Conservation (phyloP, 2,888 invertebrate genomes). For the Apeira syringaria region DNA sequence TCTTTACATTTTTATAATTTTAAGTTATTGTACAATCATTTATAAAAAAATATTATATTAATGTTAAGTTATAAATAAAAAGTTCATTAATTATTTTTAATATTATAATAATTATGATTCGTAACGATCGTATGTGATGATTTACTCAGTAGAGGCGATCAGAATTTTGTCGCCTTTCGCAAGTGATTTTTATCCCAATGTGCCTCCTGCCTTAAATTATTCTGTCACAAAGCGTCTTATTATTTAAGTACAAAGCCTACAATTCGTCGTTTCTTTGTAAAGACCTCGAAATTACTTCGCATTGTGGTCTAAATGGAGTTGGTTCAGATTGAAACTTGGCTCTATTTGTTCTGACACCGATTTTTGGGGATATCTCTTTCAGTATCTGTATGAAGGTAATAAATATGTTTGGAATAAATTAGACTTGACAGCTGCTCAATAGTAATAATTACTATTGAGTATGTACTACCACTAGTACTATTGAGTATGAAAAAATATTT, state of each 20-base stretch:
- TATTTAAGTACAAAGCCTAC: slow-evolving; percentile 15
- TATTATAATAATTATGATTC: too few species aligned
- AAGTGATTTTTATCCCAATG: neutral
- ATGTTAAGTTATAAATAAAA: too few species aligned
- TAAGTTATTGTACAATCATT: too few species aligned
- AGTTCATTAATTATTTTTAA: too few species aligned
- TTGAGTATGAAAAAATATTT: too few species aligned
- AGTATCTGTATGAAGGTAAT: slow-evolving; percentile 3
- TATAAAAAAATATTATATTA: too few species aligned
- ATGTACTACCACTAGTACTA: too few species aligned
- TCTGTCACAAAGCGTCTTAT: slow-evolving; percentile 11
- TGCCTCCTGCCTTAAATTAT: slow-evolving; percentile 1
- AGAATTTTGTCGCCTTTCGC: too few species aligned
- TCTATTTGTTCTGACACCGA: slow-evolving; percentile 14
- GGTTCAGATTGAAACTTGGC: slow-evolving; percentile 12
- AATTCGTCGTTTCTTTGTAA: slow-evolving; percentile 9
- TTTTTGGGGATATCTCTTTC: slow-evolving; percentile 5
- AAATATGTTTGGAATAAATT: slow-evolving; percentile 2
- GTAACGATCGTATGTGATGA: too few species aligned
- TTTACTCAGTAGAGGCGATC: too few species aligned
- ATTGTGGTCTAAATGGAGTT: slow-evolving; percentile 24
- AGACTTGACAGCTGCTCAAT: neutral
- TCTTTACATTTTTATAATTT: too few species aligned
- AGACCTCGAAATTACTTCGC: slow-evolving; percentile 24
- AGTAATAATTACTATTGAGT: too few species aligned